These are phyloP conservation scores for Coreius guichenoti DNA, from an alignment of 2,797 vertebrate species.

Conservation along the genomic window DNA sequence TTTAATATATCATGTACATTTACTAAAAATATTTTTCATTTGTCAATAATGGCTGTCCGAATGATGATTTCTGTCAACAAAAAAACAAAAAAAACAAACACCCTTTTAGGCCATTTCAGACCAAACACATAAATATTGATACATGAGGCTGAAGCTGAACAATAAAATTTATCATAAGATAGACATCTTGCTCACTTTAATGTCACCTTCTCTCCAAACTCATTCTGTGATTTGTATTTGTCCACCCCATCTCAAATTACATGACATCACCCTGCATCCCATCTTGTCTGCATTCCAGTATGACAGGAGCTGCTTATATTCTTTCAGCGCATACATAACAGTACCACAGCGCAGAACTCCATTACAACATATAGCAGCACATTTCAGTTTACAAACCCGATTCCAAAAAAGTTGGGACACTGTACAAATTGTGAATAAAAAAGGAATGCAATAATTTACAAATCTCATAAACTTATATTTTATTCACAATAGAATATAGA, in stretches of 20 bases:
- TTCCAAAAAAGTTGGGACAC: too few species aligned
- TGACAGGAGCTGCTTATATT: slow-evolving; percentile 10
- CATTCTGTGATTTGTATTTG: background rate
- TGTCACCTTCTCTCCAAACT: background rate
- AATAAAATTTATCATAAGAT: background rate
- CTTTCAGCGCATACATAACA: slow-evolving; percentile 1
- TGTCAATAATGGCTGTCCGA: background rate
- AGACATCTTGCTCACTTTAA: background rate
- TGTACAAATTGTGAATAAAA: too few species aligned
- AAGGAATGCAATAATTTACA: too few species aligned
- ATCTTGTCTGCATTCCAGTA: background rate
- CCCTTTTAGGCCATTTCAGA: background rate
- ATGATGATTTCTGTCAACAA: background rate
- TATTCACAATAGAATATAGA: too few species aligned
- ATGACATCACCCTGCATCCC: background rate
- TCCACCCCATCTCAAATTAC: background rate
- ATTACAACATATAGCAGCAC: slow-evolving; percentile 5
- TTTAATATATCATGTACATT: background rate
- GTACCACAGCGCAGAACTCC: background rate
- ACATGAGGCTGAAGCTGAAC: background rate
- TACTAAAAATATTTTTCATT: background rate
- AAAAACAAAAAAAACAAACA: background rate
- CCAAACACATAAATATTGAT: background rate
- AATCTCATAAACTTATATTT: too few species aligned
- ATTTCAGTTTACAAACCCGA: slow-evolving; percentile 23